Percentiles rank a stretch among this genome's conserved stretches.
phyloP scores from a whole-genome alignment of 2,888 invertebrate species.

The Lasioglossum marginatum region DNA sequence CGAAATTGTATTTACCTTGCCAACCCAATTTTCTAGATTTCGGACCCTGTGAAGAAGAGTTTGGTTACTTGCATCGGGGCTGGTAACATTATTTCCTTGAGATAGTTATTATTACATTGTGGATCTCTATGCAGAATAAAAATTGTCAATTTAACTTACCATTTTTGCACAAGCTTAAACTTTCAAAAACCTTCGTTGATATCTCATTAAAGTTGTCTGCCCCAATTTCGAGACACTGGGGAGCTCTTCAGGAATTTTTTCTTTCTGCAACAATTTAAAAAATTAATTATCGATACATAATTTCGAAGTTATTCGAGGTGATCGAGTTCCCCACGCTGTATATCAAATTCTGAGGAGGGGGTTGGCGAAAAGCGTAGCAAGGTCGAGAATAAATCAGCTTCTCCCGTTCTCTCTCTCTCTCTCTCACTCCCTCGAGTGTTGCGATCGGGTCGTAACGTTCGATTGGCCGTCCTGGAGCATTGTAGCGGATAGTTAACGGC shows the following conservation, averaged over 20 bases:
- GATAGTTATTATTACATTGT: not conserved
- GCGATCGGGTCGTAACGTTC: not conserved
- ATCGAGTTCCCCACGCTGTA: not conserved
- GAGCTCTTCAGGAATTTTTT: too few relatives aligned
- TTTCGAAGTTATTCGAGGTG: too few relatives aligned
- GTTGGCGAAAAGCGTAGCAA: not conserved
- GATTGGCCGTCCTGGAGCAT: not conserved
- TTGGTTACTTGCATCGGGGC: not conserved
- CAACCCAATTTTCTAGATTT: not conserved
- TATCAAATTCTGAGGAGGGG: not conserved
- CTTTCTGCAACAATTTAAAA: too few relatives aligned
- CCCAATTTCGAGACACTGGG: too few relatives aligned
- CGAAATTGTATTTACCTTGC: not conserved
- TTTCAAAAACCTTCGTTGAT: too few relatives aligned
- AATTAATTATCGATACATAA: too few relatives aligned
- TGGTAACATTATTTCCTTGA: not conserved
- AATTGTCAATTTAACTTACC: too few relatives aligned
- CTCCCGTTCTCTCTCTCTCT: not conserved
- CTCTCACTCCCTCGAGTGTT: not conserved
- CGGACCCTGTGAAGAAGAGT: not conserved
- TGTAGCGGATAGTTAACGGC: slow-evolving; percentile 9
- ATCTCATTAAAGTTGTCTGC: not conserved
- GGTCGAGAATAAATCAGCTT: slow-evolving; percentile 5
- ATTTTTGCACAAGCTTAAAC: too few relatives aligned
- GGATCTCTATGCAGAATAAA: too few relatives aligned